Evolutionary conservation across 2,113 vertebrate genomes (phyloP), one percentile per base, ranked within the genome.

Genomic region (Mormoops blainvillei): DNA sequence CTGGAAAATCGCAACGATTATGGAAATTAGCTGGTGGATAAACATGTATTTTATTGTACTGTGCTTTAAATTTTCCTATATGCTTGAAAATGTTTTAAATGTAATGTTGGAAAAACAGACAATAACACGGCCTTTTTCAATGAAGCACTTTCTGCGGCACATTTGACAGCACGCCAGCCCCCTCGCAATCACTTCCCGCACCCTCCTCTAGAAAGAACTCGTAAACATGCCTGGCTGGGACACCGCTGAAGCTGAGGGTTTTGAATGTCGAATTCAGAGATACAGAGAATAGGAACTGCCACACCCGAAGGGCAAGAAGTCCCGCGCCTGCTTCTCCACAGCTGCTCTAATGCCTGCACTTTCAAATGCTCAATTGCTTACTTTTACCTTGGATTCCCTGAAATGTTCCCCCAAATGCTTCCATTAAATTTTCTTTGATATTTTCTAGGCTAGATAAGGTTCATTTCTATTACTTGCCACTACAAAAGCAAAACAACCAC

Each of bases 321-420:
- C 10, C 56, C 71, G 8, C 10, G 22, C 7, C 18, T 89, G 10
- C 3, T 11, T 89, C 5, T 80, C 18, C 36, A 45, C 11, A 56
- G 31, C 1, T 56, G 0, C 1, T 38, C 28, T 73, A 4, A 28
- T 54, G 58, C 11, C 3, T 88, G 52, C 7, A 7, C 6, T 8
- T 54, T 33, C 38, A 73, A 43, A 86, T 10, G 0, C 22, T 36
- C 58, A 3, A 1, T 58, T 81, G 18, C 4, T 74, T 86, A 58
- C 43, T 33, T 67, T 70, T 91, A 16, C 13, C 16, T 26, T 94
- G 16, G 3, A 58, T 45, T 76, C 50, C 24, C 50, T 61, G 10
- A 76, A 76, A 74, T 87, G 13, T 43, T 18, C 19, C 4, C 3
- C 8, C 6, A 76, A 73, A 43, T 31, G 22, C 10, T 87, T 74